Percentiles rank a stretch among this genome's conserved stretches.
Evolutionary conservation across 2,797 vertebrate genomes (phyloP).

Genomic region (Champsocephalus esox): DNA sequence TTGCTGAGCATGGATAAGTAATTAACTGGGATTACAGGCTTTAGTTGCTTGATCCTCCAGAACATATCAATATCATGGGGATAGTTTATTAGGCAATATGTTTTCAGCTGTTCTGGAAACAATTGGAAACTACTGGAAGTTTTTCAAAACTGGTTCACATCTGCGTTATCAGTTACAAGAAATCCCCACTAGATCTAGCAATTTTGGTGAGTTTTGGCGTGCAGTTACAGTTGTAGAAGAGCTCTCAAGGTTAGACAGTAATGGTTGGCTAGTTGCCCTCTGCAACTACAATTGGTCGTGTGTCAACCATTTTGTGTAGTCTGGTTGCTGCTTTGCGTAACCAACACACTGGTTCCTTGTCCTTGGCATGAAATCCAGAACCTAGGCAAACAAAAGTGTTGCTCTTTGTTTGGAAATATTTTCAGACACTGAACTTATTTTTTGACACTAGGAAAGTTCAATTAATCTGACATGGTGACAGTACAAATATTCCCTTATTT

Average conservation of each 20-base stretch:
- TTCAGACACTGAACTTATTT: background rate
- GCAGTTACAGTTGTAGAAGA: background rate
- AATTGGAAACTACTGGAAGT: background rate
- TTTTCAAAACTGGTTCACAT: constrained; percentile 1
- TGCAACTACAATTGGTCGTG: constrained; percentile 28
- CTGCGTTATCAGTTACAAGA: background rate
- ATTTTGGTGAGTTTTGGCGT: constrained; percentile 8
- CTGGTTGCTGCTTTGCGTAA: constrained; percentile 24
- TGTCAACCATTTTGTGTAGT: constrained; percentile 40
- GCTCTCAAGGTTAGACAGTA: constrained; percentile 14
- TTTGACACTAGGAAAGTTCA: background rate
- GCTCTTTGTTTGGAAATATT: constrained; percentile 17
- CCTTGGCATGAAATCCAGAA: background rate
- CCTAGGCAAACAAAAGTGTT: background rate
- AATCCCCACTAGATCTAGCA: constrained; percentile 3
- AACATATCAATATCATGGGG: constrained; percentile 22
- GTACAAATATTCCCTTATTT: constrained; percentile 17
- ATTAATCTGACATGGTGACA: constrained; percentile 22
- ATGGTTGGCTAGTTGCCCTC: constrained; percentile 25
- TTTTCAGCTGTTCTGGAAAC: constrained; percentile 14
- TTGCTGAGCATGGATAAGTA: constrained; percentile 26
- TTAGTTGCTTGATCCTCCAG: constrained; percentile 27
- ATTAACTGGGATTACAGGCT: constrained; percentile 29
- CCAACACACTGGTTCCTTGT: constrained; percentile 1
- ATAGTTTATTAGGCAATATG: constrained; percentile 14